phyloP scores from a whole-genome alignment of 2,888 invertebrate genomes.

The Cepaea hortensis region DNA sequence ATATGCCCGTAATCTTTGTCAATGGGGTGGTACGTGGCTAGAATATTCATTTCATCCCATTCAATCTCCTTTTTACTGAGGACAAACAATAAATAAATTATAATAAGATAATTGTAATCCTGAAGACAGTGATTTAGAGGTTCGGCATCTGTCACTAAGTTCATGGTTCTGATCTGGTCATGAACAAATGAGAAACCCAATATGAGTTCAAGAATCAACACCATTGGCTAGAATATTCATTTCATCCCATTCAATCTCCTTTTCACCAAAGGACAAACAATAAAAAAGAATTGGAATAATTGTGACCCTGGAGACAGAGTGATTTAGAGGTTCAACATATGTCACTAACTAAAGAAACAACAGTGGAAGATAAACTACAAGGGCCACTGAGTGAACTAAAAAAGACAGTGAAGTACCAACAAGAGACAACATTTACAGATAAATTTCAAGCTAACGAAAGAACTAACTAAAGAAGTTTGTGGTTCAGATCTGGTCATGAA shows the following conservation, averaged over 20 bases:
- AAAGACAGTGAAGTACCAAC: not conserved
- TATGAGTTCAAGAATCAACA: too few relatives aligned
- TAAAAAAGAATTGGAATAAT: too few relatives aligned
- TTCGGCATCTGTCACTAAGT: too few relatives aligned
- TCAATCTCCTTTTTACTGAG: slow-evolving; percentile 66
- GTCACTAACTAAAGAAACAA: not conserved
- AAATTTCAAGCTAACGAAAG: too few relatives aligned
- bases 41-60: slow-evolving; percentile 96
- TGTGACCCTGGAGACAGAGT: too few relatives aligned
- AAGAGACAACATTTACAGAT: not conserved
- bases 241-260: too few relatives aligned
- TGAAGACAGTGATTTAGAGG: not conserved
- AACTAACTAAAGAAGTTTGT: too few relatives aligned
- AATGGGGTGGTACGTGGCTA: slow-evolving; percentile 96
- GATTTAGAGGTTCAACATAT: not conserved
- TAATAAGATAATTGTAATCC: not conserved
- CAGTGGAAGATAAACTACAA: not conserved
- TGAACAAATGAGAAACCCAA: too few relatives aligned
- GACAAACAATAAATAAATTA: not conserved
- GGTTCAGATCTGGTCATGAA: too few relatives aligned
- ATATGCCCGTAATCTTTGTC: slow-evolving; percentile 99
- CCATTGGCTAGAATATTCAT: too few relatives aligned
- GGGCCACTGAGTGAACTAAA: not conserved
- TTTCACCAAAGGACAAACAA: too few relatives aligned
- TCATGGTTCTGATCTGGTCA: too few relatives aligned